A percentile compares a stretch with the other conserved stretches of the same genome.
Evolutionary conservation across 2,113 vertebrate genomes (phyloP).

Genomic region (Rattus rattus): DNA sequence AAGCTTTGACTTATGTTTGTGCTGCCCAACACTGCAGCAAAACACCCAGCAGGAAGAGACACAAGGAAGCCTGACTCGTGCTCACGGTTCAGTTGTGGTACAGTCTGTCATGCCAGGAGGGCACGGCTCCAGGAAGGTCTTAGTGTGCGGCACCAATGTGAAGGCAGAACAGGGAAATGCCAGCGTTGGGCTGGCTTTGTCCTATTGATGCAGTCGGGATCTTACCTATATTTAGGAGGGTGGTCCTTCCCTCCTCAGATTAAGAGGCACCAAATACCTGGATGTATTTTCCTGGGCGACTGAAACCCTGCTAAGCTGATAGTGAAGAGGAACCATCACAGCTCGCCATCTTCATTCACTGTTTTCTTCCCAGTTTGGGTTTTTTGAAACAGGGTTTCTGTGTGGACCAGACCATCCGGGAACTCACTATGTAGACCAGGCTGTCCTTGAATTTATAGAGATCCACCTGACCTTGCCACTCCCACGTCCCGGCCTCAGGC

Average conservation of each 20-base stretch:
- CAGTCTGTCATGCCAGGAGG: background rate
- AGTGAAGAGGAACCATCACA: background rate
- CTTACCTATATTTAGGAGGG: background rate
- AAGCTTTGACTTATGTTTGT: background rate
- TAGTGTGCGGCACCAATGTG: background rate
- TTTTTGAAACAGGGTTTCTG: background rate
- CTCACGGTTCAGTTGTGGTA: background rate
- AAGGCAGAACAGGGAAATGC: background rate
- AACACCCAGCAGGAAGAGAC: background rate
- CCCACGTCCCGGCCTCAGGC: background rate
- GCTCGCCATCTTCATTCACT: background rate
- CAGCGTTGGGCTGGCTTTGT: background rate
- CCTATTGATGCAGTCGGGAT: background rate
- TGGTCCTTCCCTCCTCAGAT: background rate
- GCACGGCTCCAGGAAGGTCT: too few species aligned
- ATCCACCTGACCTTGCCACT: background rate
- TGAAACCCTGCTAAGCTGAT: background rate
- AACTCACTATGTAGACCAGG: background rate
- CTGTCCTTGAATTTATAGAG: background rate
- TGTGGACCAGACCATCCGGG: too few species aligned
- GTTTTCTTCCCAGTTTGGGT: background rate
- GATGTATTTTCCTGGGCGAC: background rate
- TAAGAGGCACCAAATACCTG: background rate
- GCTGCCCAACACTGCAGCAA: background rate
- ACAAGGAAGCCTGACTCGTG: background rate